A percentile compares a stretch with the other conserved stretches of the same genome.
Conservation (phyloP, 2,113 vertebrate species). For the Pholis gunnellus region DNA sequence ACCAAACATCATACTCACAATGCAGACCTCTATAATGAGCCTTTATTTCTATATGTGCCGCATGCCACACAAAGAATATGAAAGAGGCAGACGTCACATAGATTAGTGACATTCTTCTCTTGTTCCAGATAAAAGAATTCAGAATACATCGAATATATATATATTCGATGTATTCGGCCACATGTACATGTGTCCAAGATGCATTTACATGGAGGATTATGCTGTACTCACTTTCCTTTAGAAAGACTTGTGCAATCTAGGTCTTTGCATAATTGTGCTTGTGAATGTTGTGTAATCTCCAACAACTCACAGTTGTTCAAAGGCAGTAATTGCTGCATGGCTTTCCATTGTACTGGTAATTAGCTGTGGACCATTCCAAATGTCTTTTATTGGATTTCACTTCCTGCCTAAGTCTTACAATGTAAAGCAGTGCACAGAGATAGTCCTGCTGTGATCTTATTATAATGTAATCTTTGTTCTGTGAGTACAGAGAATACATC, state of each 20-base stretch:
- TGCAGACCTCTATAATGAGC: constrained; percentile 35
- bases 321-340: not conserved
- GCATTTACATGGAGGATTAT: too few species aligned
- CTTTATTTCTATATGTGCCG: not conserved
- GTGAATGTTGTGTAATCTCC: too few species aligned
- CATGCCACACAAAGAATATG: not conserved
- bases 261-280: not conserved
- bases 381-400: not conserved
- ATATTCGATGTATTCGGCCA: too few species aligned
- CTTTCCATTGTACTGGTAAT: not conserved
- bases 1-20: not conserved
- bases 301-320: not conserved
- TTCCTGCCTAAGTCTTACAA: not conserved
- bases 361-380: not conserved
- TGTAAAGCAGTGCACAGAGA: not conserved
- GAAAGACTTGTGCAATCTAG: not conserved
- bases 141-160: too few species aligned
- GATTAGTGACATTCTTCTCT: not conserved
- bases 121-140: not conserved
- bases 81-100: not conserved
- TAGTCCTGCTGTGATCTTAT: not conserved
- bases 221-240: not conserved
- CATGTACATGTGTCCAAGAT: too few species aligned
- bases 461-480: not conserved
- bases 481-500: not conserved